phyloP scores from a whole-genome alignment of 2,797 vertebrate species.

The Bradypodion ventrale region DNA sequence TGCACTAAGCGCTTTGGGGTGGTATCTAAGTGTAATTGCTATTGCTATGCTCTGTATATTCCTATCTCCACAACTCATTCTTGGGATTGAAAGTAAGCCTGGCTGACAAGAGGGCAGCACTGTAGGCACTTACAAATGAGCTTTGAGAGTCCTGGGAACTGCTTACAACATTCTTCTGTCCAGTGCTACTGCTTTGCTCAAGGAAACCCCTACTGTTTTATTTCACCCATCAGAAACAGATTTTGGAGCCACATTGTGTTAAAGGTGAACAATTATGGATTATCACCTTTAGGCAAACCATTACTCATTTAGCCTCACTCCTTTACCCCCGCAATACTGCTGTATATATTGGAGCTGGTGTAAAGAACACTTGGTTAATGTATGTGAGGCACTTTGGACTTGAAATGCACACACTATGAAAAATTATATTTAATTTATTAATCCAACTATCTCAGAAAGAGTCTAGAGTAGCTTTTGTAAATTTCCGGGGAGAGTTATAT shows the following conservation, averaged over 20 bases:
- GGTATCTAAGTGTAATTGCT: too few species aligned
- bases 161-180: too few species aligned
- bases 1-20: too few species aligned
- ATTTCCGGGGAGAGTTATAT: not conserved
- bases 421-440: slow-evolving; percentile 8
- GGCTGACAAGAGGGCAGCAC: not conserved
- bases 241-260: not conserved
- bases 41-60: too few species aligned
- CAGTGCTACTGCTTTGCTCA: not conserved
- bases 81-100: not conserved
- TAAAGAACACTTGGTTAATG: not conserved
- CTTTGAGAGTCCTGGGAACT: not conserved
- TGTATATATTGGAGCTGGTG: not conserved
- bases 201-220: not conserved
- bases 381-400: not conserved
- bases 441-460: not conserved
- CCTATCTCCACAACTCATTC: too few species aligned
- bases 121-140: too few species aligned
- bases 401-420: not conserved
- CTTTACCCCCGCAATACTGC: not conserved
- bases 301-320: not conserved
- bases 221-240: not conserved
- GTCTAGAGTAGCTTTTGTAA: not conserved
- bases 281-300: not conserved
- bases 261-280: not conserved